Evolutionary conservation across 2,888 invertebrate genomes (phyloP).

Genomic region (Hedya salicella): DNA sequence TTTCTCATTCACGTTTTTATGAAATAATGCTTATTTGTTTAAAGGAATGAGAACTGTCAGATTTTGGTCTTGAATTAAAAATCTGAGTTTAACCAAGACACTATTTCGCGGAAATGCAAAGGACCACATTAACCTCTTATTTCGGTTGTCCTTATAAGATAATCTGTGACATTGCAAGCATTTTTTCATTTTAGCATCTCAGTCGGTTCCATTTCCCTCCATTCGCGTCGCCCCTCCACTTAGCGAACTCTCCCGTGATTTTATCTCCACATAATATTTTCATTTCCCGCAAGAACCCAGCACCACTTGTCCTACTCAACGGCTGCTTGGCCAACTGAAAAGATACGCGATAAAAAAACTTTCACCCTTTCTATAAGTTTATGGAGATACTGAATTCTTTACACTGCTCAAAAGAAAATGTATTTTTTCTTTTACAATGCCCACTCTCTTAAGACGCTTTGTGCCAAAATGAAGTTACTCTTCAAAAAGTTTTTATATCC

Average conservation of each 20-base stretch:
- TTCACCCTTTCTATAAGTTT: slow-evolving; percentile 43
- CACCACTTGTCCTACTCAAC: slow-evolving; percentile 44
- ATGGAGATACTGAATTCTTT: slow-evolving; percentile 46
- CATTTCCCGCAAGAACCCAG: slow-evolving; percentile 44
- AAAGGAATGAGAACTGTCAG: no score
- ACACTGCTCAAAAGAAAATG: slow-evolving; percentile 23
- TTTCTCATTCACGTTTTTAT: no score
- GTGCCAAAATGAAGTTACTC: slow-evolving; percentile 34
- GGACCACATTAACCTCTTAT: no score
- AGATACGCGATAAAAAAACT: slow-evolving; percentile 43
- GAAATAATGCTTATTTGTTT: no score
- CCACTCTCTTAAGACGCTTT: slow-evolving; percentile 31
- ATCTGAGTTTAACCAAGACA: no score
- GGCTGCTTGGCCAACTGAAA: slow-evolving; percentile 43
- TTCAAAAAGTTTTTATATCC: slow-evolving; percentile 29
- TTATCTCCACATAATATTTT: slow-evolving; percentile 43
- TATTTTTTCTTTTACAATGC: slow-evolving; percentile 25
- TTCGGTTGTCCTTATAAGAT: no score
- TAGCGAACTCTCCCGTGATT: slow-evolving; percentile 24
- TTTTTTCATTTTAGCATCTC: background rate
- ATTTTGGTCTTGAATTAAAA: no score
- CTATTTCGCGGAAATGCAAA: no score
- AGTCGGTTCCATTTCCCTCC: background rate
- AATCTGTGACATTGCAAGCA: background rate
- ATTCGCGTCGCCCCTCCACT: slow-evolving; percentile 17